Percentiles rank a stretch among this genome's conserved stretches.
Conservation (phyloP, 2,888 invertebrate genomes). For the Hoplodrina blanda region DNA sequence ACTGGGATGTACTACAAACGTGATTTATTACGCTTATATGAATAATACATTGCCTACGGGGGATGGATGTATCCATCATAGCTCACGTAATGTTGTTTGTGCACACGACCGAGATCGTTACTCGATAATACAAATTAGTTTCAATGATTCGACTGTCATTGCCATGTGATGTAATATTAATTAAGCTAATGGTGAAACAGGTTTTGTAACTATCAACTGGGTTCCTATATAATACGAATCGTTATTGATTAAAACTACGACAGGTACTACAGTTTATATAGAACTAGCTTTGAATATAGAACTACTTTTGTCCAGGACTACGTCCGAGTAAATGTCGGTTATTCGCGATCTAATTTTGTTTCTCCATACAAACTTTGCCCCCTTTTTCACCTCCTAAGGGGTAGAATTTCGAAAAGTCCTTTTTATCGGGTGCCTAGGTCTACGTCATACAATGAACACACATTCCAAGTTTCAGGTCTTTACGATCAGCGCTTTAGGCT, state of each 20-base stretch:
- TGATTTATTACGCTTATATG: conserved; percentile 81
- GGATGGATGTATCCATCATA: conserved; percentile 75
- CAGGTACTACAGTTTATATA: too few relatives aligned
- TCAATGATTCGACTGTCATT: conserved; percentile 47
- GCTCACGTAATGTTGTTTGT: conserved; percentile 71
- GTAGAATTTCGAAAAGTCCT: too few relatives aligned
- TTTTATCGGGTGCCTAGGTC: too few relatives aligned
- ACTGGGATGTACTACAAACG: conserved; percentile 72
- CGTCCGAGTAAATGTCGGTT: too few relatives aligned
- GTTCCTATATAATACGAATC: background rate
- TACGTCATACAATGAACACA: too few relatives aligned
- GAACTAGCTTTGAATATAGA: too few relatives aligned
- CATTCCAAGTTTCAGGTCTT: too few relatives aligned
- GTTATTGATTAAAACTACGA: background rate
- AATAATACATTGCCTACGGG: conserved; percentile 79
- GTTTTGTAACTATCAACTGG: background rate
- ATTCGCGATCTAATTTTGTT: too few relatives aligned
- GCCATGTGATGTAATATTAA: conserved; percentile 26
- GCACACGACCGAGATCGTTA: conserved; percentile 56
- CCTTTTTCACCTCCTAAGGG: too few relatives aligned
- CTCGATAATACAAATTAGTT: conserved; percentile 65
- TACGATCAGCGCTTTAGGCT: too few relatives aligned
- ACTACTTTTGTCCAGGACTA: too few relatives aligned
- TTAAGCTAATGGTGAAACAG: conserved; percentile 14
- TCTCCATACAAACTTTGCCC: too few relatives aligned